Percentiles rank a stretch among this genome's conserved stretches.
Evolutionary conservation across 1,140 invertebrate genomes (phyloP).

Genomic region (Penaeus indicus): DNA sequence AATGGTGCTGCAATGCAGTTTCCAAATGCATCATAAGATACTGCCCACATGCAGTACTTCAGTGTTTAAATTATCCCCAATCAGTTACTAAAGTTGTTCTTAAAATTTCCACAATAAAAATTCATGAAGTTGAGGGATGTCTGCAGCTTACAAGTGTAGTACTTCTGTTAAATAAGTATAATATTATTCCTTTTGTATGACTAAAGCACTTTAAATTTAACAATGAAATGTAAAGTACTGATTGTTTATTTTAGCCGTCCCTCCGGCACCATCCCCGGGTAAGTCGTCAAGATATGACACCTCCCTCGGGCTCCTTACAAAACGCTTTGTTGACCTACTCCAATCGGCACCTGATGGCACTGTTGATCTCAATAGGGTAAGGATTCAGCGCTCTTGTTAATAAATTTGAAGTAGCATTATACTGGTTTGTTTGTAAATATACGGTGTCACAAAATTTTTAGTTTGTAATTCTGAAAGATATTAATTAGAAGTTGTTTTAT

Average conservation of each 20-base stretch:
- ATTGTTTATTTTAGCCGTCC: slow-evolving; percentile 40
- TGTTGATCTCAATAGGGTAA: slow-evolving; percentile 85
- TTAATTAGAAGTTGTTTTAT: neutral
- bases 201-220: neutral
- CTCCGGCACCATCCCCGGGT: slow-evolving; percentile 72
- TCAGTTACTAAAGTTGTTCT: too few species aligned
- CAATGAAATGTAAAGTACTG: slow-evolving; percentile 31
- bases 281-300: slow-evolving; percentile 84
- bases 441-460: too few species aligned
- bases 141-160: too few species aligned
- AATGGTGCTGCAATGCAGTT: too few species aligned
- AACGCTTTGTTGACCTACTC: slow-evolving; percentile 91
- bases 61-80: too few species aligned
- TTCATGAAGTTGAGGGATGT: too few species aligned
- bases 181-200: neutral
- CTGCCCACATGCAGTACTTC: too few species aligned
- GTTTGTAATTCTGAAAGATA: too few species aligned
- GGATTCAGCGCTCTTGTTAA: neutral
- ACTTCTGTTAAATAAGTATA: too few species aligned
- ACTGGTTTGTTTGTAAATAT: too few species aligned
- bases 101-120: too few species aligned
- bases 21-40: too few species aligned
- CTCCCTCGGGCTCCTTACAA: slow-evolving; percentile 91
- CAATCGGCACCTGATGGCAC: slow-evolving; percentile 90
- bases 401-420: slow-evolving; percentile 68